Percentiles rank a stretch among this genome's conserved stretches.
Conservation (phyloP, 2,113 vertebrate genomes). For the Calyptommatus sinebrachiatus region DNA sequence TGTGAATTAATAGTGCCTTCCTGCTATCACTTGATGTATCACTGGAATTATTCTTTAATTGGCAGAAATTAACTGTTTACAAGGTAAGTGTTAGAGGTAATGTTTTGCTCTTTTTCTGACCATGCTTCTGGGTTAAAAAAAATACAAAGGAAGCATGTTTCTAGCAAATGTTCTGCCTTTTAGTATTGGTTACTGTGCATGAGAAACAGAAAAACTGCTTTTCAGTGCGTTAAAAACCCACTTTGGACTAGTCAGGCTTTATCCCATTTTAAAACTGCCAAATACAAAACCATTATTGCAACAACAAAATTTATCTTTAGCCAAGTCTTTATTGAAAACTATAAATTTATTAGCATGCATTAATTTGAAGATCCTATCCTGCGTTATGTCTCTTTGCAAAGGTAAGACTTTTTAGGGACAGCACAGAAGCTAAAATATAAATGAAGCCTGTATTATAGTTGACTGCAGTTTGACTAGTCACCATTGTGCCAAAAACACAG, state of each 20-base stretch:
- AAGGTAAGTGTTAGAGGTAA: conserved; percentile 82
- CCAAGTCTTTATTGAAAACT: conserved; percentile 26
- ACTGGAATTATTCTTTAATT: conserved; percentile 77
- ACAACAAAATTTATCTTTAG: not conserved
- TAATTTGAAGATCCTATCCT: not conserved
- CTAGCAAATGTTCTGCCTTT: conserved; percentile 42
- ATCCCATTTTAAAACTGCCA: conserved; percentile 42
- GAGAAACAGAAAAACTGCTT: conserved; percentile 47
- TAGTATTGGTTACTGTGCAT: conserved; percentile 65
- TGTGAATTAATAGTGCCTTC: conserved; percentile 19
- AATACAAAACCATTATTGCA: conserved; percentile 13
- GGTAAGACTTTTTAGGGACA: not conserved
- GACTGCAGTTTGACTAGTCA: conserved; percentile 48
- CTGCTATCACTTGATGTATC: conserved; percentile 55
- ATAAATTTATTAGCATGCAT: conserved; percentile 15
- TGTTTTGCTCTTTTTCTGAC: conserved; percentile 53
- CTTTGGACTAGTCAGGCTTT: conserved; percentile 55
- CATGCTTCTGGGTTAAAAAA: conserved; percentile 59
- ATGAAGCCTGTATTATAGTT: conserved; percentile 28
- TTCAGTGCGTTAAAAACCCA: conserved; percentile 36
- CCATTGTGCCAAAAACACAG: conserved; percentile 14
- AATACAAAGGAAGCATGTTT: conserved; percentile 52
- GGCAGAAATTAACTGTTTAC: conserved; percentile 79
- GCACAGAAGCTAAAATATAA: conserved; percentile 29
- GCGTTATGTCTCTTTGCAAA: conserved; percentile 32